phyloP scores from a whole-genome alignment of 1,140 invertebrate genomes.

The Antheraea pernyi region DNA sequence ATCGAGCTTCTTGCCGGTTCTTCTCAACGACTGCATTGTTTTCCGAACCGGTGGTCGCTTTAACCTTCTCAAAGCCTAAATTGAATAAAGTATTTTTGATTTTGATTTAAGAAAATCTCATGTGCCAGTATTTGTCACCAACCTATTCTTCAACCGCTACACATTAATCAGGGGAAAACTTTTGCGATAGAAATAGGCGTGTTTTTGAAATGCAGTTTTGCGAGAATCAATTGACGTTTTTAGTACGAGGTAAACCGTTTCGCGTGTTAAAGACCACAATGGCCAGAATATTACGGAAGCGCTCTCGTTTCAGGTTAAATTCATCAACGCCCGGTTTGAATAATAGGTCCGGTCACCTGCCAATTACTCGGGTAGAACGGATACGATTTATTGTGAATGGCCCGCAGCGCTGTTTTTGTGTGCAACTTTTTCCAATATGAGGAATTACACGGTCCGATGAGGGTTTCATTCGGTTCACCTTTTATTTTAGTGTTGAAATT shows the following conservation, averaged over 20 bases:
- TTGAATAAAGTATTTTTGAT: too few species aligned
- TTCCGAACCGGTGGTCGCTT: too few species aligned
- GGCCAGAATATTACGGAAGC: neutral
- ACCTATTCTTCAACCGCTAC: too few species aligned
- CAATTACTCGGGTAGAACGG: constrained; percentile 20
- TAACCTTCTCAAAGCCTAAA: too few species aligned
- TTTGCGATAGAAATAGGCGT: too few species aligned
- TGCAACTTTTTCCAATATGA: constrained; percentile 31
- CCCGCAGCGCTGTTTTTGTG: constrained; percentile 33
- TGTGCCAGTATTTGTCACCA: too few species aligned
- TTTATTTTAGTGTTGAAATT: constrained; percentile 24
- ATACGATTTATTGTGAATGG: constrained; percentile 42
- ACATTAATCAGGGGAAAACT: too few species aligned
- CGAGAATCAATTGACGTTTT: neutral
- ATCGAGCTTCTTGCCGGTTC: too few species aligned
- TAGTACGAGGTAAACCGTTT: neutral
- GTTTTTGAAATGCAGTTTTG: too few species aligned
- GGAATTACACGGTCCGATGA: constrained; percentile 25
- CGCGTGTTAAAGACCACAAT: neutral
- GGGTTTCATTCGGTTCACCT: constrained; percentile 7
- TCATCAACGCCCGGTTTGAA: constrained; percentile 46
- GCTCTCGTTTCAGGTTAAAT: constrained; percentile 26
- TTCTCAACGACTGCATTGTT: too few species aligned
- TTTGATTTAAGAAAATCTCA: too few species aligned
- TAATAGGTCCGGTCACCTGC: constrained; percentile 44